Conservation (phyloP, 1,140 invertebrate genomes). For the Rhynchophorus ferrugineus region DNA sequence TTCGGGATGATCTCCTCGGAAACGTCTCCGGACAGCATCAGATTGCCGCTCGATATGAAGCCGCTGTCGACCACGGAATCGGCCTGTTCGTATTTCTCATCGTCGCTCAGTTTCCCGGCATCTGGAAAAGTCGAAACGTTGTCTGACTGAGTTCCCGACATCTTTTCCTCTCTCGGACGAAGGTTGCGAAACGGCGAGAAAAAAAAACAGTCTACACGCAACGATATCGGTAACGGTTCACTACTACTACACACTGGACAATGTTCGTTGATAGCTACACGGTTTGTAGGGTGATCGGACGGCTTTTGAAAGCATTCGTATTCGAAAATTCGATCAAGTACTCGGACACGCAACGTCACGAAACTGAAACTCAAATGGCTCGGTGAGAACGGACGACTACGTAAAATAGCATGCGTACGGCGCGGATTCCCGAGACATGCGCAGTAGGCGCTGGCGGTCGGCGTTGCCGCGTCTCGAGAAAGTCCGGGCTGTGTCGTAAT, state of each 20-base stretch:
- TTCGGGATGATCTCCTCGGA: conserved; percentile 16
- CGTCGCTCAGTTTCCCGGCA: conserved; percentile 25
- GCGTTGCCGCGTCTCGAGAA: conserved; percentile 2
- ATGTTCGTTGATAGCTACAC: conserved; percentile 3
- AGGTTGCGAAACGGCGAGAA: too few species aligned
- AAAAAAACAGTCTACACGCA: too few species aligned
- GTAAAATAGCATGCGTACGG: conserved; percentile 1
- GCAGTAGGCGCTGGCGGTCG: conserved; percentile 11
- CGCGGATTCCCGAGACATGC: conserved; percentile 34
- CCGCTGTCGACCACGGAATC: conserved; percentile 43
- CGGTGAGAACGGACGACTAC: conserved; percentile 4
- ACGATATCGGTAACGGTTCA: too few species aligned
- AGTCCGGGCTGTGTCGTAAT: too few species aligned
- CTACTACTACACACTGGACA: conserved; percentile 1
- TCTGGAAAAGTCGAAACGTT: conserved; percentile 25
- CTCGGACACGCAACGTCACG: not conserved
- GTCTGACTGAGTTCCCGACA: conserved; percentile 18
- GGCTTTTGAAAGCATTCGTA: conserved; percentile 15
- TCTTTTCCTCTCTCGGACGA: too few species aligned
- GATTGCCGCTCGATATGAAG: conserved; percentile 49
- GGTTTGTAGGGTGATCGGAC: not conserved
- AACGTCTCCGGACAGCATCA: conserved; percentile 34
- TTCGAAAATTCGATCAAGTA: conserved; percentile 5
- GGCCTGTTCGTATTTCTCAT: conserved; percentile 29
- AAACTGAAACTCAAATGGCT: conserved; percentile 5